These are phyloP conservation scores for Epizoanthus rinbou DNA, from an alignment of 92 coral and sea anemone genomes.

Conservation along the genomic window DNA sequence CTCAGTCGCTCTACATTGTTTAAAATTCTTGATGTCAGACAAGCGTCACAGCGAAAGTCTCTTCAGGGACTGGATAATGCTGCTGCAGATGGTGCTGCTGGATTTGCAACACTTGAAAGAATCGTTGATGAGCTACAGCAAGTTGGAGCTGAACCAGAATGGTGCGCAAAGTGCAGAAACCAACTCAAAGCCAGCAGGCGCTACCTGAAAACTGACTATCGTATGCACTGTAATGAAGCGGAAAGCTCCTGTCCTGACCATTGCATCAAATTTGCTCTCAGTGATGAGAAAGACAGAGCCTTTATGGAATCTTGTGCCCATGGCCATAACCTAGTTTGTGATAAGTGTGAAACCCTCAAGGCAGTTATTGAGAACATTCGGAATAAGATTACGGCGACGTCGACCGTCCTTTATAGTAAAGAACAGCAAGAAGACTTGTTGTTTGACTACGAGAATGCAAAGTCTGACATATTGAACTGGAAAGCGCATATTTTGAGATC, in stretches of 20 bases:
- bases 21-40: conserved; percentile 59
- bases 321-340: conserved; percentile 39
- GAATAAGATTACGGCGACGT: conserved; percentile 26
- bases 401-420: conserved; percentile 44
- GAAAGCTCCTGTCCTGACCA: conserved; percentile 59
- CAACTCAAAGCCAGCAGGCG: conserved; percentile 36
- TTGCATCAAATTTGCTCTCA: conserved; percentile 51
- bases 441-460: conserved; percentile 54
- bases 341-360: conserved; percentile 45
- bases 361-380: conserved; percentile 40
- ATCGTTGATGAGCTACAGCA: conserved; percentile 45
- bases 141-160: conserved; percentile 4
- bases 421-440: conserved; percentile 58
- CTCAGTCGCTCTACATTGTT: conserved; percentile 51
- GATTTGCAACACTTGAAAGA: conserved; percentile 51
- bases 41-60: conserved; percentile 63
- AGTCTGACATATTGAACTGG: conserved; percentile 62
- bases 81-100: conserved; percentile 54
- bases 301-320: conserved; percentile 51
- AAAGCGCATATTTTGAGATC: conserved; percentile 74
- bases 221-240: conserved; percentile 20
- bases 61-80: conserved; percentile 69
- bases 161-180: conserved; percentile 40
- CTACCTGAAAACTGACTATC: conserved; percentile 43
- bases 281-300: conserved; percentile 43